phyloP scores from a whole-genome alignment of 1,140 invertebrate genomes.

The Caenorhabditis remanei region DNA sequence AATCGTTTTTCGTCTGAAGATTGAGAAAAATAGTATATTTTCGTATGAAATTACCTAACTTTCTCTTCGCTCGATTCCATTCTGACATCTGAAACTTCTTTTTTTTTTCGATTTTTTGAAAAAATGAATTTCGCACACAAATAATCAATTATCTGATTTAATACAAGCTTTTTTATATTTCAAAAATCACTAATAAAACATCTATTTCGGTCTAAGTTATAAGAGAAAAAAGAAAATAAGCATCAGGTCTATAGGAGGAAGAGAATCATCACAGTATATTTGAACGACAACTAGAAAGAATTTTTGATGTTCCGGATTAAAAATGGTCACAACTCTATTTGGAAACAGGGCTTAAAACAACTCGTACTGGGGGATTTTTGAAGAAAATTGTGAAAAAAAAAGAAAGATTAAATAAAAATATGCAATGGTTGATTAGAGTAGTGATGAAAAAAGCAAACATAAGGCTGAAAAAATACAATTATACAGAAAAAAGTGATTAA shows the following conservation, averaged over 20 bases:
- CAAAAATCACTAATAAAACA: not conserved
- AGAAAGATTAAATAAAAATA: not conserved
- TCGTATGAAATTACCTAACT: not conserved
- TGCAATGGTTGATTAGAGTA: not conserved
- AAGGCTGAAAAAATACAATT: not conserved
- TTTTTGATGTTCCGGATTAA: not conserved
- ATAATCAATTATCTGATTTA: too few species aligned
- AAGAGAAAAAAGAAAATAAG: not conserved
- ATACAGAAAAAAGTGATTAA: constrained; percentile 29
- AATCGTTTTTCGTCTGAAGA: constrained; percentile 16
- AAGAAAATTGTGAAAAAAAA: not conserved
- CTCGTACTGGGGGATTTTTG: not conserved
- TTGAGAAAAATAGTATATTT: too few species aligned
- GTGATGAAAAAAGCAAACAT: not conserved
- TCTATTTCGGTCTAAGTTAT: not conserved
- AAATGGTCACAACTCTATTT: too few species aligned
- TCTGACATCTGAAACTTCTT: not conserved
- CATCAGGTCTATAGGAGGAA: not conserved
- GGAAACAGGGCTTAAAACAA: too few species aligned
- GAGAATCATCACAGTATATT: not conserved
- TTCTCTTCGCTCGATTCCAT: constrained; percentile 29
- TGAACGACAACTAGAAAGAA: not conserved
- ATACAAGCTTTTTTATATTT: too few species aligned
- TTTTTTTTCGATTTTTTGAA: not conserved
- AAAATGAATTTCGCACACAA: too few species aligned